Percentiles rank a stretch among this genome's conserved stretches.
phyloP scores from a whole-genome alignment of 2,888 invertebrate genomes.

The Rhodophaea formosa region DNA sequence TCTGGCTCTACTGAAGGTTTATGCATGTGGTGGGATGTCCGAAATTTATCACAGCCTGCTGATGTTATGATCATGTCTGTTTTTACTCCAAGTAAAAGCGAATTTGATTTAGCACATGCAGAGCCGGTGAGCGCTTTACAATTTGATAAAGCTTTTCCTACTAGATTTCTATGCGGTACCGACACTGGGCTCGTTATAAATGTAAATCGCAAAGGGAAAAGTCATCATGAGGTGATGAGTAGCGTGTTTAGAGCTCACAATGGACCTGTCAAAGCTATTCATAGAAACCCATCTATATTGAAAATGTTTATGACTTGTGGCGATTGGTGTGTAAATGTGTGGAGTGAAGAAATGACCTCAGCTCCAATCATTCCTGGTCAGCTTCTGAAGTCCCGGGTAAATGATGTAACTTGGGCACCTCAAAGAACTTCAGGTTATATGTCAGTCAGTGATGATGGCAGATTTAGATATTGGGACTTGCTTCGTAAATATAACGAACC shows the following conservation, averaged over 20 bases:
- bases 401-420: conserved; percentile 54
- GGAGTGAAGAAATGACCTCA: conserved; percentile 84
- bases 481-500: conserved; percentile 86
- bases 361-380: conserved; percentile 52
- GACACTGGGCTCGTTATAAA: conserved; percentile 69
- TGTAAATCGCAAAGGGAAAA: conserved; percentile 85
- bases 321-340: conserved; percentile 83
- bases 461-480: conserved; percentile 89
- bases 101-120: conserved; percentile 66
- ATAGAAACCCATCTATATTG: conserved; percentile 83
- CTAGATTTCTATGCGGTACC: conserved; percentile 68
- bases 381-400: conserved; percentile 41
- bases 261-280: conserved; percentile 82
- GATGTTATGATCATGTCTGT: conserved; percentile 83
- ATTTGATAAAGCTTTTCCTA: conserved; percentile 85
- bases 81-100: conserved; percentile 63
- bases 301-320: conserved; percentile 86
- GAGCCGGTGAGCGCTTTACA: conserved; percentile 84
- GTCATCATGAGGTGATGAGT: conserved; percentile 81
- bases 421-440: conserved; percentile 61
- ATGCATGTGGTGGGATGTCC: conserved; percentile 85
- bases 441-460: conserved; percentile 79
- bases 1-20: conserved; percentile 82
- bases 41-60: conserved; percentile 79
- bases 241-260: conserved; percentile 78